Base-by-base conservation (phyloP, 1,140 invertebrate species). In the Myzus persicae region DNA sequence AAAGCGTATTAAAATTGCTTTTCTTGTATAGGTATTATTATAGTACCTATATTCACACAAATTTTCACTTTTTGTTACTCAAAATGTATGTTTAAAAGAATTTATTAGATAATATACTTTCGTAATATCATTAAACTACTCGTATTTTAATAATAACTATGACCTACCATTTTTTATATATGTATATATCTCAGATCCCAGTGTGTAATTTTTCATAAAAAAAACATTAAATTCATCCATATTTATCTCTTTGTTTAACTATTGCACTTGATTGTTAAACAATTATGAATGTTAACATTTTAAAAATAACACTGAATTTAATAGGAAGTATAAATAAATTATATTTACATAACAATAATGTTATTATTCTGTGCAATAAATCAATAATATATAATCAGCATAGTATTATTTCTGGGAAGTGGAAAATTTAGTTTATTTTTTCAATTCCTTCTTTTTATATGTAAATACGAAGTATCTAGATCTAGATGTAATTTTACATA, bases 11-110 rank as follows among this genome's bases (percentile, higher is more conserved):
- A 31, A 90, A 90, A 90, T 90, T 90, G 54, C 67, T 67, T 40
- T 89, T 54, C 14, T 42, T 42, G 3, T 54, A 89, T 89, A 89
- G 20, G 6, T 48, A 84, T 11, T 40, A 87, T 2, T n/a, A 46
- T 46, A 82, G n/a, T n/a, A n/a, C n/a, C n/a, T n/a, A 3, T 42
- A 42, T 42, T 0, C 31, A n/a, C 38, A 31, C 51, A 38, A 59
- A 90, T 67, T 90, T 90, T 90, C 51, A n/a, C 54, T 90, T 90
- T 42, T 90, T 67, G 51, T 90, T 67, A 42, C 14, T 90, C 20
- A 31, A 31, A 59, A 42, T n/a, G 31, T 38, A n/a, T 67, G 36
- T 90, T 67, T 38, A 90, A 90, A 90, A 59, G 11, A 90, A 67
- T 40, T 38, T 40, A 54, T 89, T 89, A 54, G 46, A 89, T 54